Evolutionary conservation across 1,140 invertebrate species (phyloP).

Genomic region (Lasaia peninsularis): DNA sequence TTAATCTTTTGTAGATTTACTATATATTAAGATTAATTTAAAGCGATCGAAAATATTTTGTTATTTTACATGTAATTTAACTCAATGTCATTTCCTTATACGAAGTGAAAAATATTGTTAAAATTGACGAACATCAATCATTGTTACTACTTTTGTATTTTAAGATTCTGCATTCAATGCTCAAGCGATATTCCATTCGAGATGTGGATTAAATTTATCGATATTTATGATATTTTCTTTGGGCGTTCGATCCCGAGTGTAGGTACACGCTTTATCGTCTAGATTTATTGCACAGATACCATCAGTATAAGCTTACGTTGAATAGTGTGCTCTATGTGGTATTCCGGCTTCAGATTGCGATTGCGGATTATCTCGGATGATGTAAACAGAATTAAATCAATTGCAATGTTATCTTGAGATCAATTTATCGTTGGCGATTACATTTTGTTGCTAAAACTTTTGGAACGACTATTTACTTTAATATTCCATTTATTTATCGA

Average conservation of each 20-base stretch:
- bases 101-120: too few species aligned
- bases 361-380: constrained; percentile 28
- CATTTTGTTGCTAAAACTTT: constrained; percentile 5
- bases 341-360: constrained; percentile 37
- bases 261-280: constrained; percentile 58
- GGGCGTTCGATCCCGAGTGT: constrained; percentile 40
- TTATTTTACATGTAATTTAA: too few species aligned
- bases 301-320: constrained; percentile 55
- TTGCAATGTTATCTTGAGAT: constrained; percentile 16
- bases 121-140: too few species aligned
- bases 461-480: neutral
- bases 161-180: constrained; percentile 6
- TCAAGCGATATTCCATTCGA: constrained; percentile 25
- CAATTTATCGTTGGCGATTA: constrained; percentile 11
- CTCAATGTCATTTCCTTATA: too few species aligned
- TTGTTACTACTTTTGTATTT: neutral
- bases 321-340: constrained; percentile 51
- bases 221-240: constrained; percentile 64
- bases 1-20: too few species aligned
- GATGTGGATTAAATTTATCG: constrained; percentile 42
- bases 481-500: constrained; percentile 2
- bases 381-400: constrained; percentile 24
- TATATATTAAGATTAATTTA: too few species aligned
- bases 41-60: too few species aligned
- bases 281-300: constrained; percentile 65